Evolutionary conservation across 2,797 vertebrate genomes (phyloP), one percentile per base, ranked within the genome.

Genomic region (Melanotaenia maccullochi): DNA sequence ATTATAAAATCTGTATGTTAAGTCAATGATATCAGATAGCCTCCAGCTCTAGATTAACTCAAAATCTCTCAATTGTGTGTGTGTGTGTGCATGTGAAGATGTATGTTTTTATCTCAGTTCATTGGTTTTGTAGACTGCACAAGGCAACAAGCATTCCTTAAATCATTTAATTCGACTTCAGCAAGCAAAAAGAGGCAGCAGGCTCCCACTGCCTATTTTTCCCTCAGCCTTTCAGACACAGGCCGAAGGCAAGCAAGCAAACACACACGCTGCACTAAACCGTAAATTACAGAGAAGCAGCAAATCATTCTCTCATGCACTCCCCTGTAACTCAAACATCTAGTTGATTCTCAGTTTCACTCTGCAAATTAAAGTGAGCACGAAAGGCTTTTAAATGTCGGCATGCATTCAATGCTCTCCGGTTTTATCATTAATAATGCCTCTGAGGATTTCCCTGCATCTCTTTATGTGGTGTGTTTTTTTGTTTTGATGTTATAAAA

Each of bases 211-310:
- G 9, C 13, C 18, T 69, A 20, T 75, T 78, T 79, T 68, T 60
- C 32, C 68, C 60, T 77, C 18, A 68, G 35, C 65, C 72, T 60
- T 58, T 79, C 59, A 68, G 42, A 71, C 32, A 68, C 49, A 56
- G 60, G 76, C 76, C 73, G 74, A 79, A 75, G 70, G 76, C 77
- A 65, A 22, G 28, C 63, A 67, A 64, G 59, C 55, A 61, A 18
- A 33, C 60, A 60, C 63, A 56, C 60, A 62, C 74, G 42, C 36
- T 66, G 33, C 65, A 67, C 65, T 59, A 82, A 49, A 69, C 73
- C 49, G 3, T 89, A 87, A 91, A 87, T 87, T 91, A 89, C 81
- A 85, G 81, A 57, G 73, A 59, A 58, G 85, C 85, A 74, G 78
- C 81, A 87, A 91, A 86, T 90, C 87, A 85, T 85, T 83, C 74